These are phyloP conservation scores for Euplagia quadripunctaria DNA, from an alignment of 2,888 invertebrate genomes.

Conservation along the genomic window DNA sequence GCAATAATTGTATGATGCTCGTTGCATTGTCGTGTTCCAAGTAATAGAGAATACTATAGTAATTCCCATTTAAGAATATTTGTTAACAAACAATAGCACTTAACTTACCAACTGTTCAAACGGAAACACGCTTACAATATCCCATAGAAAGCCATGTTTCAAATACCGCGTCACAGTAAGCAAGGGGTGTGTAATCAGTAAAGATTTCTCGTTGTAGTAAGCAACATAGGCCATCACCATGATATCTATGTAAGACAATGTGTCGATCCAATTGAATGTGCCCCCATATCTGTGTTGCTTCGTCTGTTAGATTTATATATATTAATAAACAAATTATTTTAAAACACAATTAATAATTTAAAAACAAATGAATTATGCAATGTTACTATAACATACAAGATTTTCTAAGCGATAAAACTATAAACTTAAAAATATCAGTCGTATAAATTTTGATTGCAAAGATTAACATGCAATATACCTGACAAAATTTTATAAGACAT, in stretches of 20 bases:
- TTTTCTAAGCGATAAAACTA: too few species aligned
- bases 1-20: background rate
- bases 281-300: conserved; percentile 61
- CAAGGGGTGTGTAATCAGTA: conserved; percentile 82
- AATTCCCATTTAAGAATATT: background rate
- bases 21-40: background rate
- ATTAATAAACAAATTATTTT: too few species aligned
- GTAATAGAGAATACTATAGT: background rate
- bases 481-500: too few species aligned
- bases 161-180: conserved; percentile 76
- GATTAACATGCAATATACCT: too few species aligned
- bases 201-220: conserved; percentile 78
- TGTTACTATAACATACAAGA: too few species aligned
- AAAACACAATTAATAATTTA: too few species aligned
- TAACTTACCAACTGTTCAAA: conserved; percentile 74
- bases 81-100: background rate
- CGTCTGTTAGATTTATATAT: conserved; percentile 61
- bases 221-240: conserved; percentile 81
- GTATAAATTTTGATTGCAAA: too few species aligned
- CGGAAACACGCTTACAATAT: conserved; percentile 77
- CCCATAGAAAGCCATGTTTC: conserved; percentile 74
- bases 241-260: conserved; percentile 74
- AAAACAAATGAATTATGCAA: too few species aligned
- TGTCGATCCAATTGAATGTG: conserved; percentile 62
- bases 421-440: too few species aligned